Evolutionary conservation across 1,140 invertebrate species (phyloP), one percentile per base, ranked within the genome.

Genomic region (Aphelenchoides avenae): DNA sequence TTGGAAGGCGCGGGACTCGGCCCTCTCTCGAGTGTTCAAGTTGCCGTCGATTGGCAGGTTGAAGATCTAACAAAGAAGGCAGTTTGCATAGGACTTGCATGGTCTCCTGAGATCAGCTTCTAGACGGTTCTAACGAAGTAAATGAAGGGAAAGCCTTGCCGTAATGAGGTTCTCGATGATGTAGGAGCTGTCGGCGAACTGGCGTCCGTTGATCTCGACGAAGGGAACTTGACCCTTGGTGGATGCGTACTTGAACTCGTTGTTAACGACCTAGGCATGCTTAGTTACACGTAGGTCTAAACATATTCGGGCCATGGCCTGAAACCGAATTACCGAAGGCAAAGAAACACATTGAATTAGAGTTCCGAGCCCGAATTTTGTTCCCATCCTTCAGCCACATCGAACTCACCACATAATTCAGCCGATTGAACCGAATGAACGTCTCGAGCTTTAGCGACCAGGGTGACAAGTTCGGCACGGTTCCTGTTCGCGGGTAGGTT

Each of bases 371-470:
- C n/a, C n/a, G n/a, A n/a, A n/a, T n/a, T n/a, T n/a, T n/a, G n/a
- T n/a, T n/a, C n/a, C n/a, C n/a, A n/a, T n/a, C n/a, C n/a, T n/a
- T n/a, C n/a, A n/a, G n/a, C n/a, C n/a, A n/a, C n/a, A n/a, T 53
- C n/a, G 11, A 51, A 54, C 50, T 56, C 61, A 91, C 89, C 87
- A 91, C 88, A 80, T 92, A 92, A 82, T 89, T 89, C 74, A 91
- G 82, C 65, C 86, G 87, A 66, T 86, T 87, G 68, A 92, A 83
- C 74, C 90, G 83, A 53, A 93, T 82, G 88, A 88, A 93, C 70
- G 89, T 91, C 82, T 93, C 90, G 57, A 92, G 87, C 84, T 92
- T 92, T 70, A 92, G 84, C 81, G 88, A n/a, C 53, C 88, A 90
- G 50, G 89, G 80, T 33, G 88, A 91, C 27, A 89, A 89, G 71